Evolutionary conservation across 2,113 vertebrate species (phyloP).

Genomic region (Prunella himalayana): DNA sequence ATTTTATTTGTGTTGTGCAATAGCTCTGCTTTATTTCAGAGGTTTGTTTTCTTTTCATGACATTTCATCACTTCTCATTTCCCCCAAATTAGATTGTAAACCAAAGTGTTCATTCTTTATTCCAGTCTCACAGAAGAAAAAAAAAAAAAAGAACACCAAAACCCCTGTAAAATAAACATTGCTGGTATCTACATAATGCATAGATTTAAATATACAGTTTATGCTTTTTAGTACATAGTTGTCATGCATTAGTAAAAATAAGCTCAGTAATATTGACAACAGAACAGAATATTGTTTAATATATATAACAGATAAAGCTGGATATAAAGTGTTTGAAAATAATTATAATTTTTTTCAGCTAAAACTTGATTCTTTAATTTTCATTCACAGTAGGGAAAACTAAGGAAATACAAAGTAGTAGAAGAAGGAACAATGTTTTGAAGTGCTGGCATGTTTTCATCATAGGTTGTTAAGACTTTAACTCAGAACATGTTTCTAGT

Average conservation of each 20-base stretch:
- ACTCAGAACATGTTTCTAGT: neutral
- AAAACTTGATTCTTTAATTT: neutral
- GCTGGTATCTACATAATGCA: neutral
- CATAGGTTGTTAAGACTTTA: neutral
- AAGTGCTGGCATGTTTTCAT: neutral
- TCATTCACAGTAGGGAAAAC: neutral
- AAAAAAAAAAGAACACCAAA: neutral
- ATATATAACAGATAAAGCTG: neutral
- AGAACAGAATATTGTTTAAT: neutral
- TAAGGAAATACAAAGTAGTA: neutral
- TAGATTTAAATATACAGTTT: neutral
- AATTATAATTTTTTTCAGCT: neutral
- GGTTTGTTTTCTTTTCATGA: constrained; percentile 25
- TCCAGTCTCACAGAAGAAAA: neutral
- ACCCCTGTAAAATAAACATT: neutral
- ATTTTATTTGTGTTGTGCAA: constrained; percentile 12
- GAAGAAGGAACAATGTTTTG: neutral
- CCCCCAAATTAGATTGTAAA: constrained; percentile 58
- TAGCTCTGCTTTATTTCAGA: constrained; percentile 51
- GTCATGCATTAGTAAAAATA: neutral
- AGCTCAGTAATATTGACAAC: neutral
- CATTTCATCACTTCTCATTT: constrained; percentile 61
- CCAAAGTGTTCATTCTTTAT: constrained; percentile 40
- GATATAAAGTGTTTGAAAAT: neutral
- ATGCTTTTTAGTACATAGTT: neutral